Base-by-base conservation (phyloP, 1,140 invertebrate genomes). In the Hycleus cichorii region DNA sequence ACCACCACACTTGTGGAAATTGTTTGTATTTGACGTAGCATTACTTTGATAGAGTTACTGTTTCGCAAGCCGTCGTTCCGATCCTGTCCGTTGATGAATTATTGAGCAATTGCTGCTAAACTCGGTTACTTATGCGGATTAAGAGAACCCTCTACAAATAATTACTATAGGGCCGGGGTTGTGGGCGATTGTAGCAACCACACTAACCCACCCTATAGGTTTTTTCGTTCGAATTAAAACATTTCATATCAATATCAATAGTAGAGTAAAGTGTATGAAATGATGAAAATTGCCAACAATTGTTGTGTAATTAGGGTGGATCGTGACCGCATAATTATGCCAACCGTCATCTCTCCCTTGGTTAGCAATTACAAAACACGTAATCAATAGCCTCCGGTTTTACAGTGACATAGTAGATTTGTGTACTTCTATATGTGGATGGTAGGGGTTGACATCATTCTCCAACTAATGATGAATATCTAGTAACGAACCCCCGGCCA, bases 261-360 rank as follows among this genome's bases (percentile, higher is more conserved):
- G 4, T 32, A 32, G 7, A 32, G 4, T 32, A 32, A 32, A 32
- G 32, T 7, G 7, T 32, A 7, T 32, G 32, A 32, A 32, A 32
- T 32, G 32, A 32, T 32, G 32, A 32, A 26, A 53, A 18, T 45
- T 26, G 4, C 12, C n/a, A 42, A 56, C 53, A 56, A 56, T 56
- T 39, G 45, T 39, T 6, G 43, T 39, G 38, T 56, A 56, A 56
- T 56, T 56, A 45, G 47, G 53, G 43, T 46, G 25, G 27, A 56
- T 56, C 53, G 53, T 56, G 53, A 46, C 53, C 53, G 45, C 45
- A 56, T 56, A 48, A 56, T 56, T 56, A 56, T 56, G 53, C 53
- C 27, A 56, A 32, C 39, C 53, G 43, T 32, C 32, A 32, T 32
- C 32, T 32, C 32, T 32, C 32, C 53, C 53, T 56, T 32, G 45